Conservation (phyloP, 2,888 invertebrate species). For the Acanthosepion lycidas region DNA sequence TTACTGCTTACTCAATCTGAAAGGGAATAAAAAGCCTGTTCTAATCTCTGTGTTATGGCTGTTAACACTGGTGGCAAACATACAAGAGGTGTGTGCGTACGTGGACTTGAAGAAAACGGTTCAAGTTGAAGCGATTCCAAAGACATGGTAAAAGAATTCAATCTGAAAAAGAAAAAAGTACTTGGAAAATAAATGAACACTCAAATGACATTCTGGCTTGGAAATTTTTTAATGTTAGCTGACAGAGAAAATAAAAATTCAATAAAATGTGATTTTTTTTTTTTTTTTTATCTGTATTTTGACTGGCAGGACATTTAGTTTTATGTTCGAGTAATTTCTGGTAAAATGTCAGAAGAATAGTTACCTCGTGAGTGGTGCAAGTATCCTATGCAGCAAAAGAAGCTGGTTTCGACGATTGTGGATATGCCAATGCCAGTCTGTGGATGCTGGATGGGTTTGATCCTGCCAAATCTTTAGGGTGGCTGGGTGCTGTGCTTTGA, state of each 20-base stretch:
- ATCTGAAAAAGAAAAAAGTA: not conserved
- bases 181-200: not conserved
- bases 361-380: constrained; percentile 34
- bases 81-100: not conserved
- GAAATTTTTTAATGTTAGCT: too few species aligned
- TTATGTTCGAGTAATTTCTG: too few species aligned
- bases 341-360: not conserved
- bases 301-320: too few species aligned
- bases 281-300: too few species aligned
- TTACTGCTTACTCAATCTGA: not conserved
- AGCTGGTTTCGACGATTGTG: not conserved
- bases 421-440: not conserved
- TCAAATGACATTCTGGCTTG: too few species aligned
- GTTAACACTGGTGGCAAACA: not conserved
- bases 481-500: not conserved
- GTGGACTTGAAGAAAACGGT: not conserved
- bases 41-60: not conserved
- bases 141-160: not conserved
- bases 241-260: too few species aligned
- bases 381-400: not conserved
- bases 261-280: too few species aligned
- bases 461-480: not conserved
- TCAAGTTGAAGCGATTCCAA: constrained; percentile 10
- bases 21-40: constrained; percentile 8
- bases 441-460: not conserved